phyloP scores from a whole-genome alignment of 2,888 invertebrate genomes.

The Omphaloscelis lunosa region DNA sequence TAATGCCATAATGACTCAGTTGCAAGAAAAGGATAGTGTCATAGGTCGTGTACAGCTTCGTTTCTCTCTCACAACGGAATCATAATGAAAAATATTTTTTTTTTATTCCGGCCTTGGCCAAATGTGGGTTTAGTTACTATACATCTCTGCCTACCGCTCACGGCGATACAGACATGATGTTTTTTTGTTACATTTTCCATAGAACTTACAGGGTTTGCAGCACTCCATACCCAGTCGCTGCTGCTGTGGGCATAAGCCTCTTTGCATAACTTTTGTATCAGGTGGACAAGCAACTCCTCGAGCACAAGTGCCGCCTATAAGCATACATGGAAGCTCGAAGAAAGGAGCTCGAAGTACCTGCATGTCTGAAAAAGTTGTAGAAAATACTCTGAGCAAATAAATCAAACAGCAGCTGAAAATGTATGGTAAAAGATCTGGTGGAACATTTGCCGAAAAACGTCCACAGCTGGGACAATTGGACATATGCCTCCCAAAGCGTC shows the following conservation, averaged over 20 bases:
- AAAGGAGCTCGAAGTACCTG: constrained; percentile 1
- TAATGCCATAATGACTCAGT: background rate
- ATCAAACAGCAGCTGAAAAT: background rate
- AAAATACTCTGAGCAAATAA: background rate
- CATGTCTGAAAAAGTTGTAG: background rate
- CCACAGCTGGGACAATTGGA: no score
- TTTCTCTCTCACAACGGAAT: no score
- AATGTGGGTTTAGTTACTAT: background rate
- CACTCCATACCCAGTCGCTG: constrained; percentile 30
- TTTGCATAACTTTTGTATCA: constrained; percentile 1
- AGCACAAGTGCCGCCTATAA: constrained; percentile 14
- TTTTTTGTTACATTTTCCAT: background rate
- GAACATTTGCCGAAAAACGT: background rate
- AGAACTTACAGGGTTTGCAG: constrained; percentile 39
- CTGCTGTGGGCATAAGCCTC: constrained; percentile 29
- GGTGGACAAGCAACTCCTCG: constrained; percentile 12
- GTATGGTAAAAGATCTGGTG: background rate
- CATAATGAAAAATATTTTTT: no score
- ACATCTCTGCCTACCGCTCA: no score
- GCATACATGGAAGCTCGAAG: constrained; percentile 35
- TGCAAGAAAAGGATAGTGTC: background rate
- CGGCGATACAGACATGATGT: background rate
- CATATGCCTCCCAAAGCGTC: no score
- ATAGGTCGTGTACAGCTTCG: no score
- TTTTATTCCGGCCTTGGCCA: background rate